These are phyloP conservation scores for Callithrix jacchus DNA, from an alignment of 2,113 vertebrate genomes.

Conservation along the genomic window DNA sequence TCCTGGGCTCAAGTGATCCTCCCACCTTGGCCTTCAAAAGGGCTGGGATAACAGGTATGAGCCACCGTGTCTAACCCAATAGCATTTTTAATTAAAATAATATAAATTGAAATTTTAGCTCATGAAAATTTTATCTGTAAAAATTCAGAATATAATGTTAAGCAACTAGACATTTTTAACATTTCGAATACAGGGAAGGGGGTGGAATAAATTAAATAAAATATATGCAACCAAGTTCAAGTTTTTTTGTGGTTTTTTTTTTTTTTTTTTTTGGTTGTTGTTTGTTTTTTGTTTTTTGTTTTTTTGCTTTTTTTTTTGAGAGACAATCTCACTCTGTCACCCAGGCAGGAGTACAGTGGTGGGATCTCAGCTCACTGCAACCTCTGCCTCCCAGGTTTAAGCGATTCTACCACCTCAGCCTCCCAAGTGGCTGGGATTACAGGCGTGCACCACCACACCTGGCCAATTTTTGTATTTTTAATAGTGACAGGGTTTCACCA, in stretches of 20 bases:
- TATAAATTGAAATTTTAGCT: slow-evolving; percentile 11
- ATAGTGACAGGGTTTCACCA: not conserved
- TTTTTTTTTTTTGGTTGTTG: not conserved
- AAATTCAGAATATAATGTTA: slow-evolving; percentile 41
- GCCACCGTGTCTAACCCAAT: not conserved
- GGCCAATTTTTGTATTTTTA: not conserved
- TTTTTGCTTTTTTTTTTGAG: not conserved
- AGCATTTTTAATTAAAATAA: not conserved
- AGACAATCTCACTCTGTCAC: not conserved
- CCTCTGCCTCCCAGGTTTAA: not conserved
- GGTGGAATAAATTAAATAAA: slow-evolving; percentile 20
- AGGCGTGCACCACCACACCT: not conserved
- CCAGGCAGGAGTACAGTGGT: not conserved
- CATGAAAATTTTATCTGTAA: slow-evolving; percentile 40
- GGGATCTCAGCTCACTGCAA: no score
- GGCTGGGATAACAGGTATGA: not conserved
- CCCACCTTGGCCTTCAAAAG: not conserved
- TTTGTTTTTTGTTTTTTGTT: no score
- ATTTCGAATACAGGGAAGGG: slow-evolving; percentile 29
- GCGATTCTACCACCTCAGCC: not conserved
- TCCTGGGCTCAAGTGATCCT: not conserved
- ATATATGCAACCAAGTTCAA: not conserved
- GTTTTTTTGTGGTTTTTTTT: not conserved
- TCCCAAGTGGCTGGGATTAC: not conserved
- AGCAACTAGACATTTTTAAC: slow-evolving; percentile 47